Evolutionary conservation across 2,797 vertebrate species (phyloP), one percentile per base, ranked within the genome.

Genomic region (Sarcoramphus papa): DNA sequence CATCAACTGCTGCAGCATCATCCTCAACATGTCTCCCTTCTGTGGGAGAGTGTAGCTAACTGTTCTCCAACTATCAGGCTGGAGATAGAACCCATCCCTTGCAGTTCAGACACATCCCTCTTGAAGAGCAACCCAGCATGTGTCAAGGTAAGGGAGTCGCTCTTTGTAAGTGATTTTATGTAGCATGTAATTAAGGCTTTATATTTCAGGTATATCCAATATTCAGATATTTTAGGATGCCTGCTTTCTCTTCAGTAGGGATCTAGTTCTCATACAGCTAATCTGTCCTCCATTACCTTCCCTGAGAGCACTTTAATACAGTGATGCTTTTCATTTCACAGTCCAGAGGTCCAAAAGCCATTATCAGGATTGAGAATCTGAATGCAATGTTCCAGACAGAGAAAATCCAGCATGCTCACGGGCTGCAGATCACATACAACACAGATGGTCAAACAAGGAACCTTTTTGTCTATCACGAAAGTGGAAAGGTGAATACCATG

Each of bases 381-480:
- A 99, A 99, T 41, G 99, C 98, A 77, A 99, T 98, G 53, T 99
- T 99, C 96, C 99, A 99, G 93, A 98, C 98, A 5, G 98, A 99
- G 90, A 99, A 99, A 97, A 99, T 99, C 20, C 95, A 98, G 56
- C 98, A 99, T 81, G 91, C 97, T 57, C 98, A 99, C 0, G 99
- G 99, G 47, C 97, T 99, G 91, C 99, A 99, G 98, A 98, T 99
- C 96, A 99, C 98, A 31, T 99, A 98, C 96, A 97, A 92, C 68
- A 96, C 96, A 35, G 96, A 98, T 0, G 93, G 98, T 50, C 98
- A 96, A 94, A 98, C 97, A 76, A 98, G 99, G 94, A 99, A 98
- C 96, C 97, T 99, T 47, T 99, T 99, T 45, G 99, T 99, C 63
- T 99, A 99, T 81, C 99, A 99, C 0, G 98, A 99, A 69, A 98